These are phyloP conservation scores for Peromyscus eremicus DNA, from an alignment of 2,797 vertebrate species.

Conservation along the genomic window DNA sequence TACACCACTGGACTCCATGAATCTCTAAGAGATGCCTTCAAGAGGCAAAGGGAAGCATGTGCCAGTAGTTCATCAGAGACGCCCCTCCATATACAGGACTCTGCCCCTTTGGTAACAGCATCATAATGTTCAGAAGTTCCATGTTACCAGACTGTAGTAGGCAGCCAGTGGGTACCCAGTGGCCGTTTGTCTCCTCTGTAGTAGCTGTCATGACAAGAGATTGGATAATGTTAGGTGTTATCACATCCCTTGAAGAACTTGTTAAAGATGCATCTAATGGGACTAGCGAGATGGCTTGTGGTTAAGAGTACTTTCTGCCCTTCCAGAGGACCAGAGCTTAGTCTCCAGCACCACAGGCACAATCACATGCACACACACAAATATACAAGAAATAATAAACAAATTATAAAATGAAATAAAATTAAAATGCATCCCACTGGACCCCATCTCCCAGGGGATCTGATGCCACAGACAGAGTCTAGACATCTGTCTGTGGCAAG, in stretches of 20 bases:
- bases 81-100: not conserved
- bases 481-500: not conserved
- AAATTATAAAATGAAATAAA: not conserved
- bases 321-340: not conserved
- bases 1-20: not conserved
- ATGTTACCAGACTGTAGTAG: not conserved
- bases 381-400: not conserved
- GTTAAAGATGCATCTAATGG: not conserved
- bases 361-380: not conserved
- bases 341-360: not conserved
- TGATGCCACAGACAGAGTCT: not conserved
- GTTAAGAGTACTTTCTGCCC: not conserved
- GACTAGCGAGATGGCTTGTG: not conserved
- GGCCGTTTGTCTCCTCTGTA: not conserved
- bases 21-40: not conserved
- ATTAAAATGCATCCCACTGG: not conserved
- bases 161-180: not conserved
- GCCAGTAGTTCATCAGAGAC: not conserved
- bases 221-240: not conserved
- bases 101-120: not conserved
- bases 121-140: not conserved
- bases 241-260: slow-evolving; percentile 8
- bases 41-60: not conserved
- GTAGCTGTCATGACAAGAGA: not conserved
- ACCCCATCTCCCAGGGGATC: not conserved